Percentiles rank a stretch among this genome's conserved stretches.
Evolutionary conservation across 2,797 vertebrate genomes (phyloP).

Genomic region (Cottoperca gobio): DNA sequence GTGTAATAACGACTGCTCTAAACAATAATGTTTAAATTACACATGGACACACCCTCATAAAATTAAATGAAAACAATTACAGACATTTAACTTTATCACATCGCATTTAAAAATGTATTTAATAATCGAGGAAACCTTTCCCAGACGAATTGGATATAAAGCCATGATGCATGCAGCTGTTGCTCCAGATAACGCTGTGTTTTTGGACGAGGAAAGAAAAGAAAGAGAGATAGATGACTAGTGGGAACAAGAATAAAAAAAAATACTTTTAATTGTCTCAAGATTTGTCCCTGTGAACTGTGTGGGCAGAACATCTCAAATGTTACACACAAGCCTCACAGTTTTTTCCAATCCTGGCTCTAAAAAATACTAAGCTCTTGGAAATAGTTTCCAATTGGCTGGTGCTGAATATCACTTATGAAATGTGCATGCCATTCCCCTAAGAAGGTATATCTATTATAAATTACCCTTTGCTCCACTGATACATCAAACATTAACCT

Average conservation of each 20-base stretch:
- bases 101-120: background rate
- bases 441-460: conserved; percentile 74
- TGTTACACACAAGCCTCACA: background rate
- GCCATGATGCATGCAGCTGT: background rate
- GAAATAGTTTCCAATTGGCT: conserved; percentile 63
- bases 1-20: background rate
- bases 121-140: background rate
- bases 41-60: background rate
- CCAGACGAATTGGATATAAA: background rate
- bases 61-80: background rate
- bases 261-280: conserved; percentile 22
- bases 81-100: background rate
- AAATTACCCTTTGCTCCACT: conserved; percentile 77
- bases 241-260: background rate
- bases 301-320: background rate
- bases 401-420: conserved; percentile 68
- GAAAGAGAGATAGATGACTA: conserved; percentile 1
- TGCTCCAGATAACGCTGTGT: conserved; percentile 1
- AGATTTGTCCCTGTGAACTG: conserved; percentile 1
- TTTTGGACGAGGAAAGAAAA: background rate
- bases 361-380: conserved; percentile 25
- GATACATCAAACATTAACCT: conserved; percentile 81
- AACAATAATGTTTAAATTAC: background rate
- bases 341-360: conserved; percentile 13
- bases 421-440: conserved; percentile 48